Conservation (phyloP, 92 coral and sea anemone species). For the Chrysogorgia sp. region DNA sequence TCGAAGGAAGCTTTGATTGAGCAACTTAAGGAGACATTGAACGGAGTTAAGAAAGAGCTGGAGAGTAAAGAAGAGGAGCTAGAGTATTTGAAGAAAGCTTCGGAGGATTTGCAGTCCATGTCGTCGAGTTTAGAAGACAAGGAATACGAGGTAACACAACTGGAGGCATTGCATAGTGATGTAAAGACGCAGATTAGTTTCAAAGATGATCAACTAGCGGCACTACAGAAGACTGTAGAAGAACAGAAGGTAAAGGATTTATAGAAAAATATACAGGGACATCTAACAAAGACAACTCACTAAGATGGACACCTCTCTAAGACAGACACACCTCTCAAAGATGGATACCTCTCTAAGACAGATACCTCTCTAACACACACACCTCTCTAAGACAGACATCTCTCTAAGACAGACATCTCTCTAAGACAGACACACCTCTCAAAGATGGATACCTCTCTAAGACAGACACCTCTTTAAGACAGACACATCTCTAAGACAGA, state of each 20-base stretch:
- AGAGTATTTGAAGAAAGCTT: slow-evolving; percentile 28
- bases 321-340: no score
- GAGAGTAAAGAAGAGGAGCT: slow-evolving; percentile 17
- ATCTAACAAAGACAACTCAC: no score
- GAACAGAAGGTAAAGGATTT: slow-evolving; percentile 42
- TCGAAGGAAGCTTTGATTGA: slow-evolving; percentile 22
- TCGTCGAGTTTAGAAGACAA: slow-evolving; percentile 19
- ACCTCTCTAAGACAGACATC: no score
- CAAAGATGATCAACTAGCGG: slow-evolving; percentile 29
- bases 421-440: no score
- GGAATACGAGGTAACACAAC: slow-evolving; percentile 28
- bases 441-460: no score
- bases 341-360: no score
- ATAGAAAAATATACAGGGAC: no score
- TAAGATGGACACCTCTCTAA: no score
- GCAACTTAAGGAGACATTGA: slow-evolving; percentile 19
- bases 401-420: no score
- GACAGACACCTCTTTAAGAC: no score
- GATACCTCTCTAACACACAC: no score
- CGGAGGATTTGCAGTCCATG: slow-evolving; percentile 30
- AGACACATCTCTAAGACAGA: no score
- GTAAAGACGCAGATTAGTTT: slow-evolving; percentile 26
- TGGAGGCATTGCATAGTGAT: slow-evolving; percentile 32
- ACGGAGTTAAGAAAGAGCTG: background rate
- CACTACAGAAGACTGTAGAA: background rate